Evolutionary conservation across 30 jellyfish, hydroid and myxozoan genomes (phyloP).

Genomic region (Haliclystus octoradiatus): DNA sequence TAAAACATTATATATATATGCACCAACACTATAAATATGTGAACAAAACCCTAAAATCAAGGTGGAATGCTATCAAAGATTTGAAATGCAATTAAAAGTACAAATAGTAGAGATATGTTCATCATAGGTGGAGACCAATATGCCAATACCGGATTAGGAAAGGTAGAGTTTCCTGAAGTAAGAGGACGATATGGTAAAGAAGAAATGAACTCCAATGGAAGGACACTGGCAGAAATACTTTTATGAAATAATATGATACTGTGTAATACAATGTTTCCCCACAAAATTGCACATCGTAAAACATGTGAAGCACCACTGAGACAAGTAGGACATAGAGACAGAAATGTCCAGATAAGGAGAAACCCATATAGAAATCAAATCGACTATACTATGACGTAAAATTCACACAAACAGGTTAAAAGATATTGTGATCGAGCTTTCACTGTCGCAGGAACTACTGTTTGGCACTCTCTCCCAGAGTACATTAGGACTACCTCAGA

Average conservation of each 20-base stretch:
- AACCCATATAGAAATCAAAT: too few relatives aligned
- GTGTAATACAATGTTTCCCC: too few relatives aligned
- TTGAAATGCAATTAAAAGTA: conserved; percentile 28
- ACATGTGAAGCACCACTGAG: conserved; percentile 50
- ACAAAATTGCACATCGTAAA: conserved; percentile 41
- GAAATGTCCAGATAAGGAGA: conserved; percentile 6
- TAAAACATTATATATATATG: conserved; percentile 14
- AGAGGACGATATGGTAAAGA: conserved; percentile 25
- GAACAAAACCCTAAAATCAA: conserved; percentile 24
- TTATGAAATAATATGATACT: too few relatives aligned
- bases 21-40: conserved; percentile 30
- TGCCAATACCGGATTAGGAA: conserved; percentile 37
- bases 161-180: conserved; percentile 14
- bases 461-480: too few relatives aligned
- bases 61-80: conserved; percentile 27
- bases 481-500: too few relatives aligned
- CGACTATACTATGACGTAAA: conserved; percentile 22
- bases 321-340: conserved; percentile 4
- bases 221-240: too few relatives aligned
- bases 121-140: conserved; percentile 27
- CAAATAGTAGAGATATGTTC: conserved; percentile 24
- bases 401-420: conserved; percentile 10
- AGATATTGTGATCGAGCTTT: too few relatives aligned
- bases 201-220: too few relatives aligned
- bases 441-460: too few relatives aligned